Evolutionary conservation across 2,888 invertebrate genomes (phyloP).

Genomic region (Harpalus rufipes): DNA sequence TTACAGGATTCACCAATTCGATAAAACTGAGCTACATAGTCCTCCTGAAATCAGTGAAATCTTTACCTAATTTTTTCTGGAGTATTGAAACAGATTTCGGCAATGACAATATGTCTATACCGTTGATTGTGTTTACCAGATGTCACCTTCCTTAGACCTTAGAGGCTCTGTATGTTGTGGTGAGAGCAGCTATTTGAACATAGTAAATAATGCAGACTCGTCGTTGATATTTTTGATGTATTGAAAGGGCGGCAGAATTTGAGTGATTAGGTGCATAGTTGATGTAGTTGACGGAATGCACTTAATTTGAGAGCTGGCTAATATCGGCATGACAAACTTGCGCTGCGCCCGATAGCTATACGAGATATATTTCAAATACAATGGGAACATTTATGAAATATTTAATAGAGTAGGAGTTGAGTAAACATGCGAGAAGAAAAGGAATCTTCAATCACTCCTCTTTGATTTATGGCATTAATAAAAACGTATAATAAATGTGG

Average conservation of each 20-base stretch:
- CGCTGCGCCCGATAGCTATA: neutral
- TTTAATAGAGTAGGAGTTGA: neutral
- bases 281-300: conserved; percentile 19
- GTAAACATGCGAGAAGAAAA: neutral
- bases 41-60: too few relatives aligned
- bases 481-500: conserved; percentile 19
- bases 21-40: too few relatives aligned
- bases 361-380: neutral
- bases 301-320: conserved; percentile 21
- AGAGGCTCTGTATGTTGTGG: too few relatives aligned
- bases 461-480: conserved; percentile 28
- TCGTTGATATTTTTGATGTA: too few relatives aligned
- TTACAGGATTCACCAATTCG: too few relatives aligned
- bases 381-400: conserved; percentile 2
- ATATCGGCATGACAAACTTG: conserved; percentile 1
- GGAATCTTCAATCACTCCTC: neutral
- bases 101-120: too few relatives aligned
- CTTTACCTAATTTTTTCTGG: too few relatives aligned
- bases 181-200: neutral
- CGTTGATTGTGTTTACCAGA: too few relatives aligned
- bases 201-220: neutral
- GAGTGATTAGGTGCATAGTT: neutral
- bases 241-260: neutral
- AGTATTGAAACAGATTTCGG: too few relatives aligned
- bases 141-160: too few relatives aligned